phyloP scores from a whole-genome alignment of 2,888 invertebrate species.

The Prosopocoilus inquinatus region DNA sequence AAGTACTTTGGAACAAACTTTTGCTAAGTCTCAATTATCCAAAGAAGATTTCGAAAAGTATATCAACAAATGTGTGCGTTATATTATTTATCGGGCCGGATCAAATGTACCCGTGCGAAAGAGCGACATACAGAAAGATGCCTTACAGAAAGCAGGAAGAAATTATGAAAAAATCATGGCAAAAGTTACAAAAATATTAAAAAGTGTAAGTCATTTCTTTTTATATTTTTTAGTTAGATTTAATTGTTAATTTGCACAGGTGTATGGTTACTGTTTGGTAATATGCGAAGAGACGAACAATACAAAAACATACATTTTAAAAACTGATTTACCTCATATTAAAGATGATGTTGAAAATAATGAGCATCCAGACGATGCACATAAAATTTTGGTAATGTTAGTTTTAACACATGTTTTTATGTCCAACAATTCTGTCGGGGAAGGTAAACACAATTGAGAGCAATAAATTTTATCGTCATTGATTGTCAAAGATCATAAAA shows the following conservation, averaged over 20 bases:
- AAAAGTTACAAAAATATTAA: constrained; percentile 1
- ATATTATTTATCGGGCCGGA: background rate
- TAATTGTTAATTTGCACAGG: background rate
- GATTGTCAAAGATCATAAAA: no score
- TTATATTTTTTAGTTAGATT: background rate
- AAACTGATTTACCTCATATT: background rate
- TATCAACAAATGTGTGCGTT: constrained; percentile 8
- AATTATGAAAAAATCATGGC: constrained; percentile 1
- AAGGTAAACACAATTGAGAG: constrained; percentile 6
- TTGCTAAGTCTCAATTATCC: background rate
- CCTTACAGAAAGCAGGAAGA: background rate
- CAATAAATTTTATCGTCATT: no score
- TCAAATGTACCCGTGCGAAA: constrained; percentile 4
- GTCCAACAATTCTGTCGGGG: background rate
- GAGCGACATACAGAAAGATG: background rate
- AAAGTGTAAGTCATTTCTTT: background rate
- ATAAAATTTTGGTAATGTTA: constrained; percentile 5
- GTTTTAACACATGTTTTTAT: constrained; percentile 8
- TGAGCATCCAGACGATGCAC: background rate
- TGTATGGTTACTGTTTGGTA: background rate
- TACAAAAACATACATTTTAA: constrained; percentile 2
- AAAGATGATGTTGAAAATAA: background rate
- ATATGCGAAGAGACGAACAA: background rate
- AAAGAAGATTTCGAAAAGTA: background rate
- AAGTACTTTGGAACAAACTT: background rate